phyloP scores from a whole-genome alignment of 2,113 vertebrate genomes.

The Oreocharis arfaki region DNA sequence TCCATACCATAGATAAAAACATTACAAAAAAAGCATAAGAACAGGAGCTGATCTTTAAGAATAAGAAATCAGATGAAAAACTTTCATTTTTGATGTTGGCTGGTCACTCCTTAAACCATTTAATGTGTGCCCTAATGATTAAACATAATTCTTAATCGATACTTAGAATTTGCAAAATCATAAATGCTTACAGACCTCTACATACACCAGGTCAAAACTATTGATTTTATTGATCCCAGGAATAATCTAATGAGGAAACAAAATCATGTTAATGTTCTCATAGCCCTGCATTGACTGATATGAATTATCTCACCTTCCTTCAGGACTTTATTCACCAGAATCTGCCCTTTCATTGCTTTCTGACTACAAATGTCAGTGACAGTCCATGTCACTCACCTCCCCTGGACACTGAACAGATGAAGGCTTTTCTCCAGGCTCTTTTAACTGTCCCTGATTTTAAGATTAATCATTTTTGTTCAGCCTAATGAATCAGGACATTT shows the following conservation, averaged over 20 bases:
- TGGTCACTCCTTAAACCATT: neutral
- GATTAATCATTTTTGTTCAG: neutral
- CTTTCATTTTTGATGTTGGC: neutral
- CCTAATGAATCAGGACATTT: neutral
- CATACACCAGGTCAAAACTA: neutral
- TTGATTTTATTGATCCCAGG: slow-evolving; percentile 4
- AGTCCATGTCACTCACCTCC: neutral
- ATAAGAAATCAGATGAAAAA: neutral
- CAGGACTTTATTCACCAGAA: neutral
- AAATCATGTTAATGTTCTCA: neutral
- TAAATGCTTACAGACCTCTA: slow-evolving; percentile 5
- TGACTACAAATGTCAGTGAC: neutral
- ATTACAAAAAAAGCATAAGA: neutral
- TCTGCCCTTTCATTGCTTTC: neutral
- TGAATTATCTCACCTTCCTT: neutral
- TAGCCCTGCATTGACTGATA: neutral
- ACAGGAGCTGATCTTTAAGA: neutral
- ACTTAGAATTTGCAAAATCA: neutral
- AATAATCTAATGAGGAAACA: slow-evolving; percentile 21
- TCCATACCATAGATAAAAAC: neutral
- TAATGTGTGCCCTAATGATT: neutral
- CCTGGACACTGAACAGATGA: neutral
- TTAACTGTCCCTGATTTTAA: neutral
- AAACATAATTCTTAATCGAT: neutral
- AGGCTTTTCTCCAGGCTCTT: neutral